Conservation (phyloP, 2,113 vertebrate genomes). For the Ophthalmolycus amberensis region DNA sequence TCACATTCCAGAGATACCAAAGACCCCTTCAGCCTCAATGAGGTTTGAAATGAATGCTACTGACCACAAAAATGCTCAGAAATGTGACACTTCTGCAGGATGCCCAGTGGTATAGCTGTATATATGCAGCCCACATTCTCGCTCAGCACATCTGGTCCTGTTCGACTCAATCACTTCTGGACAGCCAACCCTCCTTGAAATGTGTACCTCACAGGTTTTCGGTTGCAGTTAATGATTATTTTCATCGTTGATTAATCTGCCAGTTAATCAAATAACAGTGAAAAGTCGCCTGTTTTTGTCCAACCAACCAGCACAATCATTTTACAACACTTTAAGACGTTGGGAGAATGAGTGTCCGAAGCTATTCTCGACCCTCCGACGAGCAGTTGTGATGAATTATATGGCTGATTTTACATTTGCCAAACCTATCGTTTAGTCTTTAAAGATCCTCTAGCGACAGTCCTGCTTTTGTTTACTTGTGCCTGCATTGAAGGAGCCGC, state of each 20-base stretch:
- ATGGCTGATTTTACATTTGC: no score
- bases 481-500: no score
- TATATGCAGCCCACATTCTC: neutral
- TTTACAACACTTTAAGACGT: neutral
- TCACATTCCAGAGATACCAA: constrained; percentile 40
- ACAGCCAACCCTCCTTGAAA: neutral
- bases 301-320: neutral
- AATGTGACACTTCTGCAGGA: neutral
- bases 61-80: neutral
- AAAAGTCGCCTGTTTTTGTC: neutral
- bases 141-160: neutral
- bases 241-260: neutral
- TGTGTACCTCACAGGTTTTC: neutral
- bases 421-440: no score
- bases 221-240: neutral
- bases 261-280: neutral
- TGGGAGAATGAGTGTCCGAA: no score
- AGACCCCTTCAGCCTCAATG: neutral
- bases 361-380: no score
- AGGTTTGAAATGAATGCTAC: constrained; percentile 23
- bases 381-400: no score
- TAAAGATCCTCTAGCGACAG: no score
- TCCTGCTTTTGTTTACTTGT: no score
- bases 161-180: neutral
- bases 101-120: neutral